phyloP scores from a whole-genome alignment of 2,888 invertebrate species.

The Monoplex corrugatus region DNA sequence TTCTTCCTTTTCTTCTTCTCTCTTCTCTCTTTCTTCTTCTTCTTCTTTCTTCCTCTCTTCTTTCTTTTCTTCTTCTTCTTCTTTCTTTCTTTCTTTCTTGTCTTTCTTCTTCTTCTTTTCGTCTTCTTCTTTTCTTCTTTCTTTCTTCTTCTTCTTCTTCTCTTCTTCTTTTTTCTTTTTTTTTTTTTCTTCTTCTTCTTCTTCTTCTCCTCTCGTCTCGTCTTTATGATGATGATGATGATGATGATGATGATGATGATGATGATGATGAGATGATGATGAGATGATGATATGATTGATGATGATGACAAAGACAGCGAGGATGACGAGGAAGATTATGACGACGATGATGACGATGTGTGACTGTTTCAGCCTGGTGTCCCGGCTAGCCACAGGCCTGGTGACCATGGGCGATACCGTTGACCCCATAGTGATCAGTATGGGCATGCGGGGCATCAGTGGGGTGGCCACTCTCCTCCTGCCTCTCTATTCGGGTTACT shows the following conservation, averaged over 20 bases:
- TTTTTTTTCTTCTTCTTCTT: no score
- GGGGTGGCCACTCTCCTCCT: constrained; percentile 8
- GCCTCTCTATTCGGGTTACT: constrained; percentile 46
- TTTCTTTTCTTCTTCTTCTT: no score
- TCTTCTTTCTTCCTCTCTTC: no score
- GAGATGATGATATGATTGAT: no score
- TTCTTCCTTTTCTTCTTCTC: no score
- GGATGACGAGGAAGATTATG: not conserved
- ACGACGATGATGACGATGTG: not conserved
- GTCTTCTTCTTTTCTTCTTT: no score
- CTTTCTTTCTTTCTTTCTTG: no score
- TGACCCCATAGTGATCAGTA: constrained; percentile 21
- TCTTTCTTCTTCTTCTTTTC: no score
- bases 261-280: not conserved
- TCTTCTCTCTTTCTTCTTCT: no score
- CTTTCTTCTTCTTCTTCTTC: no score
- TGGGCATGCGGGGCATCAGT: constrained; percentile 15
- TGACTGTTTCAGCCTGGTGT: constrained; percentile 13
- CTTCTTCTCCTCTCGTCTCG: no score
- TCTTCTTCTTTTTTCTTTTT: not conserved
- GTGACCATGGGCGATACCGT: not conserved
- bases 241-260: not conserved
- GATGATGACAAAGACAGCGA: not conserved
- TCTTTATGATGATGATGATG: not conserved
- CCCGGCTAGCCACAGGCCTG: not conserved